Conservation (phyloP, 1,140 invertebrate species). For the Drosophila leontia region DNA sequence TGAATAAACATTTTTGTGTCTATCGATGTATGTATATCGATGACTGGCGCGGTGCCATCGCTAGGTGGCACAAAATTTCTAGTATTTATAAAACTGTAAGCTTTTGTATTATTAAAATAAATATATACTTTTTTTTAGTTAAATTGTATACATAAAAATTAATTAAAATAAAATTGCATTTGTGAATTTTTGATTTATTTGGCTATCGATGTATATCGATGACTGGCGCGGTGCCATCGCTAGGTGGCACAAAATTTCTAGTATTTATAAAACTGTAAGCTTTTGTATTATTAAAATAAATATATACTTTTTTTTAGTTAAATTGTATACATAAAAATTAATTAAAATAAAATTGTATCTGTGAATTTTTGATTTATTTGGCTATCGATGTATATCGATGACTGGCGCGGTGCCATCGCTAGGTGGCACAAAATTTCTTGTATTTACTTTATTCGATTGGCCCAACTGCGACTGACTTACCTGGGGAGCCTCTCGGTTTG, state of each 20-base stretch:
- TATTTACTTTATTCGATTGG: slow-evolving; percentile 53
- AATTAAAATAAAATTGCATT: no score
- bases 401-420: slow-evolving; percentile 20
- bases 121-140: no score
- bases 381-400: slow-evolving; percentile 40
- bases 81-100: slow-evolving; percentile 18
- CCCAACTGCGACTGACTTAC: slow-evolving; percentile 2
- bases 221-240: slow-evolving; percentile 12
- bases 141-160: no score
- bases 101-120: no score
- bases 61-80: slow-evolving; percentile 21
- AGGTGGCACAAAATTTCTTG: slow-evolving; percentile 36
- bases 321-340: no score
- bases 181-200: no score
- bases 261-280: slow-evolving; percentile 15
- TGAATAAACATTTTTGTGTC: background rate
- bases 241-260: slow-evolving; percentile 21
- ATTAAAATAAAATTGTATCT: no score
- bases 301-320: no score
- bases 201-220: slow-evolving; percentile 32
- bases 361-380: no score
- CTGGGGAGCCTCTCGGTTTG: background rate
- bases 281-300: no score
- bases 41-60: slow-evolving; percentile 14
- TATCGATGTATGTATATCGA: slow-evolving; percentile 32